These are phyloP conservation scores for Macropis europaea DNA, from an alignment of 2,888 invertebrate genomes.

Conservation along the genomic window DNA sequence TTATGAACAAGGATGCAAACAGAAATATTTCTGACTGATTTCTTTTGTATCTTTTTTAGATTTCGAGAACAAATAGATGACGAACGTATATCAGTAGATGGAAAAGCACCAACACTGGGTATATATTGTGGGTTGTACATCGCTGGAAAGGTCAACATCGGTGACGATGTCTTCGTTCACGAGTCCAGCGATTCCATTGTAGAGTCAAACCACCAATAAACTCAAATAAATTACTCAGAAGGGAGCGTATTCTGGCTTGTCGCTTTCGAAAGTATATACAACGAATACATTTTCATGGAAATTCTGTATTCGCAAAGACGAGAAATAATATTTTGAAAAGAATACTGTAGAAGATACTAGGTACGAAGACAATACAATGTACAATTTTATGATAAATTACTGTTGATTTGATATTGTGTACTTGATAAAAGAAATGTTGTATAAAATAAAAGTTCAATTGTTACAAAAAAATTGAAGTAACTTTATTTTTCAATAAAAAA, in stretches of 20 bases:
- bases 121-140: slow-evolving; percentile 80
- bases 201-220: background rate
- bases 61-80: slow-evolving; percentile 64
- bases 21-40: too few relatives aligned
- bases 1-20: too few relatives aligned
- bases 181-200: background rate
- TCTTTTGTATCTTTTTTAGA: slow-evolving; percentile 42
- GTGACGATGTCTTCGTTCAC: slow-evolving; percentile 81
- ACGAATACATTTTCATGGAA: too few relatives aligned
- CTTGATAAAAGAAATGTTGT: background rate
- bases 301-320: too few relatives aligned
- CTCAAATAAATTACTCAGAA: background rate
- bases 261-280: background rate
- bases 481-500: too few relatives aligned
- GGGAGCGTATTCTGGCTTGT: background rate
- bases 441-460: slow-evolving; percentile 11
- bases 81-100: slow-evolving; percentile 66
- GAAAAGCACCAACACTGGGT: slow-evolving; percentile 80
- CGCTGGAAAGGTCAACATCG: slow-evolving; percentile 80
- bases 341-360: background rate
- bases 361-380: slow-evolving; percentile 28
- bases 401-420: background rate
- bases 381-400: background rate
- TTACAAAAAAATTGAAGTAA: background rate
- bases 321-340: background rate